Percentiles rank a stretch among this genome's conserved stretches.
Conservation (phyloP, 2,113 vertebrate genomes). For the Otolemur garnettii region DNA sequence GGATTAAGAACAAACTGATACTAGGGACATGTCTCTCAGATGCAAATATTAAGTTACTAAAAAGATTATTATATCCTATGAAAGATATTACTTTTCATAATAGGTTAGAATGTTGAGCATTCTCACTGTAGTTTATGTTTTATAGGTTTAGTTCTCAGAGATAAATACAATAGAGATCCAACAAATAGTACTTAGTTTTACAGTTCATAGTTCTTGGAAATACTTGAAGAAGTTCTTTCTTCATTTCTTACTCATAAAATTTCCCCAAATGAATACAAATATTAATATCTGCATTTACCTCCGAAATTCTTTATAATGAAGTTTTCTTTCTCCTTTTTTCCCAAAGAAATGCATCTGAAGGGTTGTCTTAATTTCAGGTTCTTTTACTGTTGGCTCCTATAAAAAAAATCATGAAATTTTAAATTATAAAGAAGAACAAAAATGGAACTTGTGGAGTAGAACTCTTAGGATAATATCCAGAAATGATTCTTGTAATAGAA, state of each 20-base stretch:
- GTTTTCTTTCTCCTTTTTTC: constrained; percentile 92
- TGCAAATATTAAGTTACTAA: background rate
- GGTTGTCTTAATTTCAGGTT: constrained; percentile 90
- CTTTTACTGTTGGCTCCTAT: constrained; percentile 84
- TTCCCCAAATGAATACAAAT: constrained; percentile 37
- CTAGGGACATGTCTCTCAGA: background rate
- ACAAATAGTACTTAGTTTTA: background rate
- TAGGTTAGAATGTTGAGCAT: background rate
- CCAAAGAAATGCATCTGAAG: constrained; percentile 97
- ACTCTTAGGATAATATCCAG: background rate
- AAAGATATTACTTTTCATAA: background rate
- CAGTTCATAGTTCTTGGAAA: background rate
- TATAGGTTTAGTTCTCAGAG: constrained; percentile 6
- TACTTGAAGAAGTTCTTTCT: background rate
- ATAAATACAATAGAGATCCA: background rate
- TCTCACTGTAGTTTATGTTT: constrained; percentile 38
- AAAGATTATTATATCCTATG: background rate
- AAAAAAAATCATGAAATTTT: constrained; percentile 67
- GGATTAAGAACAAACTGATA: background rate
- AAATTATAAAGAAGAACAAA: constrained; percentile 34
- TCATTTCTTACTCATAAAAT: background rate
- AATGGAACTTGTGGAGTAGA: background rate
- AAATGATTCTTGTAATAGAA: background rate
- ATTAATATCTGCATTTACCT: constrained; percentile 87
- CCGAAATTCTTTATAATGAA: constrained; percentile 94